These are phyloP conservation scores for Dorcus parallelipipedus DNA, from an alignment of 2,888 invertebrate species.

Conservation along the genomic window DNA sequence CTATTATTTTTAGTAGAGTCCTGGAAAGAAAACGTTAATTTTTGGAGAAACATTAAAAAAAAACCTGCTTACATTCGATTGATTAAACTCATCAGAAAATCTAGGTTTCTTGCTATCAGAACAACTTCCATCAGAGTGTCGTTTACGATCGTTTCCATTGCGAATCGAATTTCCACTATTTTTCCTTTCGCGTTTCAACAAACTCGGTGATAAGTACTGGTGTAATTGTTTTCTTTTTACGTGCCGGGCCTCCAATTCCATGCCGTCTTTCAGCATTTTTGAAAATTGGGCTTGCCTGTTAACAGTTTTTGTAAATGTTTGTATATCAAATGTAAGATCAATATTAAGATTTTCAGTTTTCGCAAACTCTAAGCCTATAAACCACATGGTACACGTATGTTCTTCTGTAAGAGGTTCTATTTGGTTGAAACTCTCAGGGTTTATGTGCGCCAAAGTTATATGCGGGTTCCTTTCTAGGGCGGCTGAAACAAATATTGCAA, in stretches of 20 bases:
- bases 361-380: slow-evolving; percentile 92
- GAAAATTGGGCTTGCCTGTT: slow-evolving; percentile 70
- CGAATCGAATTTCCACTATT: slow-evolving; percentile 46
- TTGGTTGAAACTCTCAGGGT: slow-evolving; percentile 81
- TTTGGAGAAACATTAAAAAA: neutral
- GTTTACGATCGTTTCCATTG: slow-evolving; percentile 26
- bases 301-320: slow-evolving; percentile 85
- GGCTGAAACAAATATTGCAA: slow-evolving; percentile 46
- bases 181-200: slow-evolving; percentile 70
- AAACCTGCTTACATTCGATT: neutral
- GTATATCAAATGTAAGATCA: slow-evolving; percentile 90
- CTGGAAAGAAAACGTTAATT: slow-evolving; percentile 1
- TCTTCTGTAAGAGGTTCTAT: slow-evolving; percentile 48
- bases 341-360: slow-evolving; percentile 86
- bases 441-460: slow-evolving; percentile 92
- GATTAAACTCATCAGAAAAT: slow-evolving; percentile 20
- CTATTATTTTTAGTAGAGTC: slow-evolving; percentile 10
- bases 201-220: slow-evolving; percentile 68
- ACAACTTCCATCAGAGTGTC: slow-evolving; percentile 26
- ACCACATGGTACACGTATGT: slow-evolving; percentile 87
- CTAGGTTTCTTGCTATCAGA: slow-evolving; percentile 29
- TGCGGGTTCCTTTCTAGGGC: slow-evolving; percentile 88
- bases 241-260: slow-evolving; percentile 82
- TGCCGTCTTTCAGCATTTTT: slow-evolving; percentile 69
- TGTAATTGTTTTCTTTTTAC: slow-evolving; percentile 77